Evolutionary conservation across 2,797 vertebrate species (phyloP), one percentile per base, ranked within the genome.

Genomic region (Gambusia yucatana): DNA sequence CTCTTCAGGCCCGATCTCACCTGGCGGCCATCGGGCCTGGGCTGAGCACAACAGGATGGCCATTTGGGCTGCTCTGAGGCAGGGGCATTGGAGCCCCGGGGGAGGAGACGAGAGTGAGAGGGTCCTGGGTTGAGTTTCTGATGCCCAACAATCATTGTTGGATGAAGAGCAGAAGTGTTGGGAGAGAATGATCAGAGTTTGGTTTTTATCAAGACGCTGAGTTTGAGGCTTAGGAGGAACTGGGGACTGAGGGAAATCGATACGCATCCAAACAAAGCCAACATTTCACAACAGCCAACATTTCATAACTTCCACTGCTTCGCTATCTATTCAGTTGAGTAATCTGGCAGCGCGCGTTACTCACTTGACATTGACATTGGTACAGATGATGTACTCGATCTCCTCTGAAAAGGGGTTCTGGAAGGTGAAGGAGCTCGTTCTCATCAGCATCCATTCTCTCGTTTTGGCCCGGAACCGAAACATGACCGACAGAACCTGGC

Each of bases 361-460:
- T 91, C 96, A 99, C 98, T 99, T 99, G 92, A 99, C 97, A 1
- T 97, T 99, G 91, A 98, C 96, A 87, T 99, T 99, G 93, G 98
- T 99, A 86, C 98, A 99, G 95, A 99, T 99, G 94, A 99, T 98
- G 88, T 99, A 99, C 91, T 99, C 98, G 0, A 99, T 98, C 90
- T 99, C 98, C 82, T 99, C 98, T 0, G 98, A 99, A 93, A 98
- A 99, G 0, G 98, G 98, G 92, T 99, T 99, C 95, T 99, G 98
- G 95, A 99, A 99, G 88, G 98, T 98, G 91, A 99, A 99, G 43
- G 97, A 98, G 95, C 98, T 99, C 69, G 98, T 99, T 89, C 98
- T 95, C 96, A 99, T 98, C 97, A 97, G 97, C 80, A 99, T 96
- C 97, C 98, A 99, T 72, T 99, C 98, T 70, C 96, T 94, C 39